Evolutionary conservation across 2,888 invertebrate species (phyloP).

Genomic region (Tortricodes alternella): DNA sequence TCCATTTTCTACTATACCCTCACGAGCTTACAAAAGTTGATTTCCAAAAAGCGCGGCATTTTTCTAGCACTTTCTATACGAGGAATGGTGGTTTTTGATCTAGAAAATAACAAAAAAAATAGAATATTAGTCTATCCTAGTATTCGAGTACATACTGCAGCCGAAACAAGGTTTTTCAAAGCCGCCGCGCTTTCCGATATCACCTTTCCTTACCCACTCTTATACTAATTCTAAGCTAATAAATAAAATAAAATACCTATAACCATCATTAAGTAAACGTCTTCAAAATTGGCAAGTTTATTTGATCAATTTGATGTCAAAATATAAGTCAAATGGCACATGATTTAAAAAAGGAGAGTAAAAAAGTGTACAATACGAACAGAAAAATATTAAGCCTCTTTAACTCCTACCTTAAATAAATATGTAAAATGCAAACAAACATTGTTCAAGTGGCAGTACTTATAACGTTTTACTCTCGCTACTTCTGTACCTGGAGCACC

Average conservation of each 20-base stretch:
- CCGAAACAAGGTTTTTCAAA: no score
- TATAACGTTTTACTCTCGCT: no score
- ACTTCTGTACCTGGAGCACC: slow-evolving; percentile 84
- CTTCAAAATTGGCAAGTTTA: slow-evolving; percentile 11
- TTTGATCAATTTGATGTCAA: slow-evolving; percentile 25
- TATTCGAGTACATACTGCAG: no score
- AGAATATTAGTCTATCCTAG: no score
- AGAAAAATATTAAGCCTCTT: no score
- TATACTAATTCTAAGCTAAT: slow-evolving; percentile 4
- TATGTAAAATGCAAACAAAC: not conserved
- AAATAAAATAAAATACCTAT: slow-evolving; percentile 16
- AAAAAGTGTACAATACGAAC: no score
- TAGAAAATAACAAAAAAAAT: no score
- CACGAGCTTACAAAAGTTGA: no score
- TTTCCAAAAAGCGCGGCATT: no score
- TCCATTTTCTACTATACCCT: slow-evolving; percentile 22
- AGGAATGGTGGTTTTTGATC: no score
- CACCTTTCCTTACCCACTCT: slow-evolving; percentile 9
- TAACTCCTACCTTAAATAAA: not conserved
- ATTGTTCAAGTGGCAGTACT: not conserved
- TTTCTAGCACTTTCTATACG: no score
- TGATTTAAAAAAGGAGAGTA: slow-evolving; percentile 6
- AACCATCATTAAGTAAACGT: slow-evolving; percentile 20
- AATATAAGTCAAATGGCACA: slow-evolving; percentile 26
- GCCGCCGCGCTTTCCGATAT: no score